Percentiles rank a stretch among this genome's conserved stretches.
phyloP scores from a whole-genome alignment of 2,113 vertebrate species.

The Caracal caracal region DNA sequence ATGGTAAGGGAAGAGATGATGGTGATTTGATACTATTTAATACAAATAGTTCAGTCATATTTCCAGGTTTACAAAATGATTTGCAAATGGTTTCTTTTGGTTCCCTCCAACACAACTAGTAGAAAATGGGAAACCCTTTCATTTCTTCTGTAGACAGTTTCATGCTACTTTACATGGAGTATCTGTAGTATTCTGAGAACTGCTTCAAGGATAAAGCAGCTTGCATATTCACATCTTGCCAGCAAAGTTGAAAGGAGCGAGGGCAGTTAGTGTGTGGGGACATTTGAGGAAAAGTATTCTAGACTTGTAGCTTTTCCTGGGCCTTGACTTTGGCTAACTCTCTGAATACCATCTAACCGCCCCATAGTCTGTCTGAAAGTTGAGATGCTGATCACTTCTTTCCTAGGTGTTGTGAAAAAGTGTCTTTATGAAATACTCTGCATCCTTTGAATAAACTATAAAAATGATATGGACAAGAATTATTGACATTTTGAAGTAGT shows the following conservation, averaged over 20 bases:
- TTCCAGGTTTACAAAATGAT: constrained; percentile 31
- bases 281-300: not conserved
- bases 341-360: not conserved
- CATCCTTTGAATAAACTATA: not conserved
- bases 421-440: constrained; percentile 22
- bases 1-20: not conserved
- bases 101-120: not conserved
- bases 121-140: not conserved
- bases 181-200: constrained; percentile 13
- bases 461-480: not conserved
- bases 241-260: not conserved
- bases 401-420: not conserved
- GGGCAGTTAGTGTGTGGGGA: not conserved
- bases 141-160: not conserved
- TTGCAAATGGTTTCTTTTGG: constrained; percentile 41
- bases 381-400: not conserved
- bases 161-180: not conserved
- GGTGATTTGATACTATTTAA: constrained; percentile 7
- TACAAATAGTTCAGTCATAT: constrained; percentile 33
- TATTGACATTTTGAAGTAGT: constrained; percentile 33
- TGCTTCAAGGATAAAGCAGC: not conserved
- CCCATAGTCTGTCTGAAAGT: not conserved
- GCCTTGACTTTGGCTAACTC: constrained; percentile 7
- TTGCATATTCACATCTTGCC: not conserved
- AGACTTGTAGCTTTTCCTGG: not conserved